Evolutionary conservation across 1,140 invertebrate genomes (phyloP).

Genomic region (Lasaia peninsularis): DNA sequence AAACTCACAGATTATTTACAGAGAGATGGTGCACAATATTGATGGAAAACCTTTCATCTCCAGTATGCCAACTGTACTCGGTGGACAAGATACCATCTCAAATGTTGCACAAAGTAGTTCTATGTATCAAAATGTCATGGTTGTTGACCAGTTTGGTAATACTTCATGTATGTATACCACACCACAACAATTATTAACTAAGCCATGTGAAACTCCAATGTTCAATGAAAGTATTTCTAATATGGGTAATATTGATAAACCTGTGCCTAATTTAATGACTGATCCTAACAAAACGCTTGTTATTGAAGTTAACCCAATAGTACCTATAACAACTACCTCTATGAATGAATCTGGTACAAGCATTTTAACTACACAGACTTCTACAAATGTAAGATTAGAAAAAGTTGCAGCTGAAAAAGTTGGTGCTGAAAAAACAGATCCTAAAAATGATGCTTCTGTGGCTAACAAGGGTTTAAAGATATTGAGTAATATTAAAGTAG

Average conservation of each 20-base stretch:
- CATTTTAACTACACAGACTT: constrained; percentile 16
- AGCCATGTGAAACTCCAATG: constrained; percentile 38
- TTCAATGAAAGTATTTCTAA: constrained; percentile 40
- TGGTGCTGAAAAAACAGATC: constrained; percentile 34
- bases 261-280: constrained; percentile 32
- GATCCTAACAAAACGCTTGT: constrained; percentile 61
- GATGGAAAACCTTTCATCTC: constrained; percentile 66
- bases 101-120: constrained; percentile 56
- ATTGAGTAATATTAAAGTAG: constrained; percentile 73
- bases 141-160: constrained; percentile 66
- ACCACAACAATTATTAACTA: constrained; percentile 47
- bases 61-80: constrained; percentile 49
- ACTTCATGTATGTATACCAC: constrained; percentile 61
- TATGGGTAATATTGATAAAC: constrained; percentile 35
- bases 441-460: constrained; percentile 39
- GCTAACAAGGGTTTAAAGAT: constrained; percentile 69
- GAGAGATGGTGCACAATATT: constrained; percentile 66
- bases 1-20: constrained; percentile 69
- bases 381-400: constrained; percentile 19
- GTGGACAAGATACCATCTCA: constrained; percentile 48
- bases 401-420: constrained; percentile 27
- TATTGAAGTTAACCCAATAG: constrained; percentile 61
- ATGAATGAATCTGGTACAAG: constrained; percentile 14
- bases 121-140: constrained; percentile 72
- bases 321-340: constrained; percentile 20